phyloP scores from a whole-genome alignment of 2,888 invertebrate genomes.

The Dicranocentrus wangi region DNA sequence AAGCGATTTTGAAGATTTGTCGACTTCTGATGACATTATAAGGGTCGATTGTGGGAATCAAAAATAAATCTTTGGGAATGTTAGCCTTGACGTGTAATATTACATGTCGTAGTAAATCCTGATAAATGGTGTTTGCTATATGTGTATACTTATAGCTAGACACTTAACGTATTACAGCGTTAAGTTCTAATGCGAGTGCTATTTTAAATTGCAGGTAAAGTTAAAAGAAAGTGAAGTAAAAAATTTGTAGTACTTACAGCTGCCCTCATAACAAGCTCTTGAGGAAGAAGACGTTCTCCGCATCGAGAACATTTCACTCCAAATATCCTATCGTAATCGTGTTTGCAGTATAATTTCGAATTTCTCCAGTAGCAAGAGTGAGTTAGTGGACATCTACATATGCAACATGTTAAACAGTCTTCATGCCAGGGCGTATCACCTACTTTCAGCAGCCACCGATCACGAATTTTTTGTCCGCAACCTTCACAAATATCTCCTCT shows the following conservation, averaged over 20 bases:
- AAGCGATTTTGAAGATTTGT: slow-evolving; percentile 25
- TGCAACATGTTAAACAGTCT: slow-evolving; percentile 88
- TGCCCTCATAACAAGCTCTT: slow-evolving; percentile 98
- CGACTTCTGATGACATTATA: slow-evolving; percentile 17
- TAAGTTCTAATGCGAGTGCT: too few species aligned
- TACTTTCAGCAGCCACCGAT: slow-evolving; percentile 95
- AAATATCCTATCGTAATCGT: slow-evolving; percentile 97
- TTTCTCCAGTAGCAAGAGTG: slow-evolving; percentile 96
- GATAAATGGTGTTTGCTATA: slow-evolving; percentile 1
- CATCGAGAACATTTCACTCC: slow-evolving; percentile 96
- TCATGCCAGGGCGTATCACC: slow-evolving; percentile 97
- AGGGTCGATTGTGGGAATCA: slow-evolving; percentile 24
- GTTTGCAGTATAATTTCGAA: slow-evolving; percentile 95
- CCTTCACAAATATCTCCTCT: slow-evolving; percentile 88
- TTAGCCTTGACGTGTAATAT: not conserved
- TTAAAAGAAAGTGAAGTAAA: too few species aligned
- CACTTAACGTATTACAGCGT: too few species aligned
- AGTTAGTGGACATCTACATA: slow-evolving; percentile 90
- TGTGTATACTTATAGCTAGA: too few species aligned
- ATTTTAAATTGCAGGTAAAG: too few species aligned
- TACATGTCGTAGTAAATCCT: not conserved
- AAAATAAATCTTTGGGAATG: slow-evolving; percentile 8
- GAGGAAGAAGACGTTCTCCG: slow-evolving; percentile 89
- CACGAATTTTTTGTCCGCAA: slow-evolving; percentile 95
- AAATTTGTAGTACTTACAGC: slow-evolving; percentile 74